These are phyloP conservation scores for Amitus sp. DNA, from an alignment of 2,888 invertebrate species.

Conservation along the genomic window DNA sequence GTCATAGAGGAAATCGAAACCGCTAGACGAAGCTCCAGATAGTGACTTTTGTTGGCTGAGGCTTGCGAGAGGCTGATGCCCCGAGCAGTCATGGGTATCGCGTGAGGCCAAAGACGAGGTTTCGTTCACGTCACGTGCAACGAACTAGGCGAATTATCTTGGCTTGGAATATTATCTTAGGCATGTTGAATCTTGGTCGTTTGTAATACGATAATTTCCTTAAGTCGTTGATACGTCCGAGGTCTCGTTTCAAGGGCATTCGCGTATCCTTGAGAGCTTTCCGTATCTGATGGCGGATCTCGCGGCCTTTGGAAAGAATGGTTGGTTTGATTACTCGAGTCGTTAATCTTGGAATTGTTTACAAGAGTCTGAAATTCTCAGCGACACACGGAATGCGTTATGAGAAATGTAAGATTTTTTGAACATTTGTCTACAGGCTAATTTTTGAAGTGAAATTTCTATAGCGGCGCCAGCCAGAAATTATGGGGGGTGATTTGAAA, in stretches of 20 bases:
- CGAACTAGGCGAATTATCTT: slow-evolving; percentile 33
- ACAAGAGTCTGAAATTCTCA: too few relatives aligned
- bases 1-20: slow-evolving; percentile 15
- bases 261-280: slow-evolving; percentile 11
- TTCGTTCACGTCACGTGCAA: slow-evolving; percentile 22
- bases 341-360: too few relatives aligned
- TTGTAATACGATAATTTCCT: slow-evolving; percentile 32
- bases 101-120: slow-evolving; percentile 4
- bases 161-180: slow-evolving; percentile 15
- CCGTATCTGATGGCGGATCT: slow-evolving; percentile 14
- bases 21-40: slow-evolving; percentile 32
- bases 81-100: slow-evolving; percentile 7
- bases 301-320: slow-evolving; percentile 1
- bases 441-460: too few relatives aligned
- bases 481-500: too few relatives aligned
- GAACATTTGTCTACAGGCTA: too few relatives aligned
- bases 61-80: slow-evolving; percentile 22
- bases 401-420: too few relatives aligned
- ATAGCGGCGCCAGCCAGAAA: too few relatives aligned
- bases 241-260: slow-evolving; percentile 8
- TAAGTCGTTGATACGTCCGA: slow-evolving; percentile 34
- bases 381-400: too few relatives aligned
- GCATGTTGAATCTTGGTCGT: slow-evolving; percentile 14
- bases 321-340: too few relatives aligned
- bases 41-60: slow-evolving; percentile 6